Conservation (phyloP, 2,888 invertebrate species). For the Yponomeuta sedellus region DNA sequence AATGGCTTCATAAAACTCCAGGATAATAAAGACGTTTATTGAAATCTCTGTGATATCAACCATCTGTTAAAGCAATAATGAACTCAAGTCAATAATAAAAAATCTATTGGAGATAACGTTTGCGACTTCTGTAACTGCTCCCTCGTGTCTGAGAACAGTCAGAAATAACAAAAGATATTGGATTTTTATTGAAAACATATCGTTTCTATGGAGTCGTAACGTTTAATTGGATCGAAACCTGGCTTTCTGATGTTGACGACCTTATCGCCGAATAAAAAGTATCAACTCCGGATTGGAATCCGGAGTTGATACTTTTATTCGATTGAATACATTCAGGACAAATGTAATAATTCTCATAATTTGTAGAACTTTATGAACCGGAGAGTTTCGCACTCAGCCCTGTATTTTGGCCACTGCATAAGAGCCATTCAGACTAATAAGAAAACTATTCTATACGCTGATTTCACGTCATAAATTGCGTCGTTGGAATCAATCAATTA, state of each 20-base stretch:
- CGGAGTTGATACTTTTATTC: too few species aligned
- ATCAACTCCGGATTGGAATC: background rate
- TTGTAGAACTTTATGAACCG: too few species aligned
- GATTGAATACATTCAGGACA: too few species aligned
- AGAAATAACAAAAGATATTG: background rate
- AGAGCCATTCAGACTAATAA: too few species aligned
- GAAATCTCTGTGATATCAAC: slow-evolving; percentile 13
- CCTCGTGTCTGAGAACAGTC: background rate
- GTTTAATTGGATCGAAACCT: background rate
- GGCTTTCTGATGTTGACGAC: background rate
- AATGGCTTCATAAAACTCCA: slow-evolving; percentile 10
- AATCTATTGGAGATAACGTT: background rate
- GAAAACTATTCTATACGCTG: too few species aligned
- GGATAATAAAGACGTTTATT: slow-evolving; percentile 15
- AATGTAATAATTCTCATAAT: too few species aligned
- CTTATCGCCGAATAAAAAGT: background rate
- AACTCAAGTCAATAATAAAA: slow-evolving; percentile 5
- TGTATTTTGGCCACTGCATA: too few species aligned
- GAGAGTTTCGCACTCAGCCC: too few species aligned
- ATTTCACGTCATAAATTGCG: too few species aligned
- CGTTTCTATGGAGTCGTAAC: background rate
- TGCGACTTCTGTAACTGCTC: background rate
- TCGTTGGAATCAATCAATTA: too few species aligned
- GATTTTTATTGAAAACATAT: background rate
- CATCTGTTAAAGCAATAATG: slow-evolving; percentile 15